These are phyloP conservation scores for Acomys russatus DNA, from an alignment of 2,797 vertebrate genomes.

Conservation along the genomic window DNA sequence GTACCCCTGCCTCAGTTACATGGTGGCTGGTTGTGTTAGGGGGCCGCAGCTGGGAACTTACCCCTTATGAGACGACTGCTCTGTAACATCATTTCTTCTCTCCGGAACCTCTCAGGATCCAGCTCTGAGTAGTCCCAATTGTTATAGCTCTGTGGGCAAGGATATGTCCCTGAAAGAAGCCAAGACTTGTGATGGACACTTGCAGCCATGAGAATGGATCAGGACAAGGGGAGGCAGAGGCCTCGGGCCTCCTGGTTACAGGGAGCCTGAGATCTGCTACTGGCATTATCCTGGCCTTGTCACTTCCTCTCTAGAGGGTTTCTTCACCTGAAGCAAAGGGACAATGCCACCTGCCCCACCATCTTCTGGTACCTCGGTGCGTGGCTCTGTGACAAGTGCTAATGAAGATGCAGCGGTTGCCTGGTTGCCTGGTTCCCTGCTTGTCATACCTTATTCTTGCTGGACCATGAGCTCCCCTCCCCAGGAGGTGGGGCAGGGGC, in stretches of 20 bases:
- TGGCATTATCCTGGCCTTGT: neutral
- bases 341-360: no score
- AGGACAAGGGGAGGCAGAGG: neutral
- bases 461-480: neutral
- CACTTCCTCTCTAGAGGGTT: neutral
- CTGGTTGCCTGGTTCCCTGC: neutral
- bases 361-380: neutral
- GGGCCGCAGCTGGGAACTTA: neutral
- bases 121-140: conserved; percentile 79
- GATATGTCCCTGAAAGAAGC: conserved; percentile 60
- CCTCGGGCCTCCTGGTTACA: neutral
- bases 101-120: conserved; percentile 79
- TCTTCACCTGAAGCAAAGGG: neutral
- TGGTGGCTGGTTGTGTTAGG: neutral
- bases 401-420: neutral
- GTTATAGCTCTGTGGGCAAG: conserved; percentile 68
- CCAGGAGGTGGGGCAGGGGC: no score
- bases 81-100: conserved; percentile 71
- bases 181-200: neutral
- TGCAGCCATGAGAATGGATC: neutral
- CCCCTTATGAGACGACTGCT: conserved; percentile 11
- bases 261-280: neutral
- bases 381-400: rapidly evolving
- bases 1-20: neutral
- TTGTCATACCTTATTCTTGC: neutral